A percentile compares a stretch with the other conserved stretches of the same genome.
phyloP scores from a whole-genome alignment of 2,797 vertebrate species.

The Pseudochaenichthys georgianus region DNA sequence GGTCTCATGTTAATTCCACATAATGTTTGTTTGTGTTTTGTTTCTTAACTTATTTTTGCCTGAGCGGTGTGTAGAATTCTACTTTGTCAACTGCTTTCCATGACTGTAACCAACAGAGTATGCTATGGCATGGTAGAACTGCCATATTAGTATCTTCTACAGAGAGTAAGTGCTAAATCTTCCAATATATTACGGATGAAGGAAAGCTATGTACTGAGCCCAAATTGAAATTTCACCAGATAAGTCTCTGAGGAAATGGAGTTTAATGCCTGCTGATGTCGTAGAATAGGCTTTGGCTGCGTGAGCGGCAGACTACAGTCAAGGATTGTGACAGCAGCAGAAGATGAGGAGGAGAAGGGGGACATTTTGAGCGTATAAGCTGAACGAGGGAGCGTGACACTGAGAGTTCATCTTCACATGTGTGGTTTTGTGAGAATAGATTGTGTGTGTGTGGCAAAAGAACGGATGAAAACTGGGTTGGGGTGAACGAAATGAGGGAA shows the following conservation, averaged over 20 bases:
- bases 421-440: conserved; percentile 35
- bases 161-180: conserved; percentile 61
- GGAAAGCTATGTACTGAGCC: conserved; percentile 66
- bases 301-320: conserved; percentile 39
- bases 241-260: conserved; percentile 77
- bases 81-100: conserved; percentile 31
- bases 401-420: conserved; percentile 32
- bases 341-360: conserved; percentile 34
- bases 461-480: not conserved
- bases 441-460: conserved; percentile 25
- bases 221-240: conserved; percentile 80
- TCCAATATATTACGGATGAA: conserved; percentile 65
- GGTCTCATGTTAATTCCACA: not conserved
- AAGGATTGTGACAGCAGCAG: conserved; percentile 38
- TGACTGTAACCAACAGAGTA: conserved; percentile 34
- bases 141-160: conserved; percentile 56
- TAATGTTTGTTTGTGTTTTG: not conserved
- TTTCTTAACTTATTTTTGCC: conserved; percentile 32
- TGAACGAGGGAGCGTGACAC: conserved; percentile 23
- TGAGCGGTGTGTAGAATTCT: conserved; percentile 25
- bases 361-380: conserved; percentile 20
- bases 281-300: conserved; percentile 53
- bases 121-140: conserved; percentile 36
- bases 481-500: conserved; percentile 43
- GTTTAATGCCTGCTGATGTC: conserved; percentile 76